Evolutionary conservation across 2,113 vertebrate genomes (phyloP), one percentile per base, ranked within the genome.

Genomic region (Actinemys pallida): DNA sequence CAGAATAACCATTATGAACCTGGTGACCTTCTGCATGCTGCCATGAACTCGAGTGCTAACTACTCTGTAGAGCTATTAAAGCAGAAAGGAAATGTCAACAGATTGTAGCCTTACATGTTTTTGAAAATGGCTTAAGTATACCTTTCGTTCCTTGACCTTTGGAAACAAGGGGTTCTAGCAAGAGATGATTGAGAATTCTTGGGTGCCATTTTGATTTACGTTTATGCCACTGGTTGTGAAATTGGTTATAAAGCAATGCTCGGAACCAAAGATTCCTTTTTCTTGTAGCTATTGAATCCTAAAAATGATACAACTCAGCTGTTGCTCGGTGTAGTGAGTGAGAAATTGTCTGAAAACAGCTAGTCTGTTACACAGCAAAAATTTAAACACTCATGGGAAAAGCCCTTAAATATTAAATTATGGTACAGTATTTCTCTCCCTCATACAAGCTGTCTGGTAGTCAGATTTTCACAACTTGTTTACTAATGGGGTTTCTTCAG

Each of bases 301-400:
- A 69, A 69, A 69, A 69, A 69, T 69, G 27, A n/a, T 52, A 4
- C 20, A 47, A 76, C 83, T 96, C 59, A 85, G 31, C 47, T 89
- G 35, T 95, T 90, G 10, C 25, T 86, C n/a, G 0, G 0, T 52
- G 6, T 86, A 69, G 42, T 90, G 81, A 88, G 47, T 89, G 69
- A 88, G 83, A 92, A 25, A 83, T 52, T 90, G 35, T 83, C 52
- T 89, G 87, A 92, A 94, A 94, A 54, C 76, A 59, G 22, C 54
- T 84, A 42, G 62, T 95, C 52, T 49, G 19, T 89, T 39, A n/a
- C 35, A 16, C 62, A n/a, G 62, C 62, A 69, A 69, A 69, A n/a
- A n/a, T 69, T 69, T 35, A 69, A 69, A 69, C 53, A 50, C n/a
- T 84, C 31, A 81, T 52, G 53, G 79, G 57, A 20, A 20, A 2